Evolutionary conservation across 2,797 vertebrate species (phyloP).

Genomic region (Microctenopoma stevenorrisi): DNA sequence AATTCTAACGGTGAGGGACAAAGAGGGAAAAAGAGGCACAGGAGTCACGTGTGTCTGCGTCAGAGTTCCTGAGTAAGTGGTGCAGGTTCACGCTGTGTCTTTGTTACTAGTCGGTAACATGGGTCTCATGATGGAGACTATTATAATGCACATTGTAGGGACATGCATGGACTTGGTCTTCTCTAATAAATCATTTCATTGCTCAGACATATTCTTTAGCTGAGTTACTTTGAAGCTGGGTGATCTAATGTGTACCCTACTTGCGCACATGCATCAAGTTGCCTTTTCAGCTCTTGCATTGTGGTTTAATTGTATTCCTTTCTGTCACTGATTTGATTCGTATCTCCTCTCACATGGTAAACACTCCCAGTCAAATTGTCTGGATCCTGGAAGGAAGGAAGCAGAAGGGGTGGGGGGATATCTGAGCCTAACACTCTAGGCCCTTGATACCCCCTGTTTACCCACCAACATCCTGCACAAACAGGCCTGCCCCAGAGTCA

Average conservation of each 20-base stretch:
- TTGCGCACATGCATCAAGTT: background rate
- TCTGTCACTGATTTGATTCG: background rate
- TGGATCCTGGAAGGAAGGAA: constrained; percentile 54
- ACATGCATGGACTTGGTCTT: background rate
- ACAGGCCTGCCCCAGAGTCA: constrained; percentile 61
- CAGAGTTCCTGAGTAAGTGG: constrained; percentile 12
- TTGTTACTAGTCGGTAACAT: background rate
- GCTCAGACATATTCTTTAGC: too few relatives aligned
- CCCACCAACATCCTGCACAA: constrained; percentile 77
- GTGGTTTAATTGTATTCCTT: background rate
- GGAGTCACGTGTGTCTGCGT: constrained; percentile 2
- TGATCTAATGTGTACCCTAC: background rate
- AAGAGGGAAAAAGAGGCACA: background rate
- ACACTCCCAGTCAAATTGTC: constrained; percentile 35
- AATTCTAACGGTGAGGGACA: background rate
- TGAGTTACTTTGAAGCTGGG: too few relatives aligned
- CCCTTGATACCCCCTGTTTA: constrained; percentile 69
- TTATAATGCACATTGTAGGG: background rate
- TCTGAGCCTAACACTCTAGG: constrained; percentile 40
- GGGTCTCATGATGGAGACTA: background rate
- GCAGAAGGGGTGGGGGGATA: constrained; percentile 34
- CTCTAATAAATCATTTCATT: too few relatives aligned
- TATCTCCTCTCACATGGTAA: constrained; percentile 5
- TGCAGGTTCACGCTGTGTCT: background rate
- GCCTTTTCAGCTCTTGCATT: background rate